These are phyloP conservation scores for Dastarcus helophoroides DNA, from an alignment of 2,888 invertebrate genomes.

Conservation along the genomic window DNA sequence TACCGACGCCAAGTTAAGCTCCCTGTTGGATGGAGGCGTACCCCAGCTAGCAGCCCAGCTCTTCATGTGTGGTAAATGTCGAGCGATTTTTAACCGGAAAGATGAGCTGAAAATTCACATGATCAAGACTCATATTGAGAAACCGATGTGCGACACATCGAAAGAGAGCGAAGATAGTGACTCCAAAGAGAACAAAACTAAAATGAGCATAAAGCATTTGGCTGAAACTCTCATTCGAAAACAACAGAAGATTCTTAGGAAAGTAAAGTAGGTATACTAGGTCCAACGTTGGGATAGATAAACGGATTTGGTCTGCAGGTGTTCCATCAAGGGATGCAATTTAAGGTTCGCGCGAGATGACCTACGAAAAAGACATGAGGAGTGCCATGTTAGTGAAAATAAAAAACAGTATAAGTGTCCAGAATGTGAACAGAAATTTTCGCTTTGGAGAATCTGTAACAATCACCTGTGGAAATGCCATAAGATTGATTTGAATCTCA, in stretches of 20 bases:
- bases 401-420: slow-evolving; percentile 41
- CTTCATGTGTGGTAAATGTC: slow-evolving; percentile 43
- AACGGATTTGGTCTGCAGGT: slow-evolving; percentile 31
- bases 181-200: slow-evolving; percentile 3
- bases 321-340: slow-evolving; percentile 42
- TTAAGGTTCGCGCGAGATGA: slow-evolving; percentile 41
- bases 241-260: slow-evolving; percentile 24
- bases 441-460: slow-evolving; percentile 54
- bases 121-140: too few species aligned
- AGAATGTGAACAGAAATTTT: slow-evolving; percentile 41
- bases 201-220: slow-evolving; percentile 3
- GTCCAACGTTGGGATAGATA: background rate
- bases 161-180: too few species aligned
- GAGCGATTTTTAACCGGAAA: slow-evolving; percentile 36
- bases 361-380: slow-evolving; percentile 39
- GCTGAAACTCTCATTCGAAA: slow-evolving; percentile 19
- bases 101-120: slow-evolving; percentile 42
- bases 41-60: too few species aligned
- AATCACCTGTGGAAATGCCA: slow-evolving; percentile 60
- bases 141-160: too few species aligned
- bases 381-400: slow-evolving; percentile 39
- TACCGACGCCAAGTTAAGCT: too few species aligned
- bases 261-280: slow-evolving; percentile 22
- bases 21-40: too few species aligned
- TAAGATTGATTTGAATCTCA: slow-evolving; percentile 46